Evolutionary conservation across 2,888 invertebrate species (phyloP), one percentile per base, ranked within the genome.

Genomic region (Cheilosia pagana): DNA sequence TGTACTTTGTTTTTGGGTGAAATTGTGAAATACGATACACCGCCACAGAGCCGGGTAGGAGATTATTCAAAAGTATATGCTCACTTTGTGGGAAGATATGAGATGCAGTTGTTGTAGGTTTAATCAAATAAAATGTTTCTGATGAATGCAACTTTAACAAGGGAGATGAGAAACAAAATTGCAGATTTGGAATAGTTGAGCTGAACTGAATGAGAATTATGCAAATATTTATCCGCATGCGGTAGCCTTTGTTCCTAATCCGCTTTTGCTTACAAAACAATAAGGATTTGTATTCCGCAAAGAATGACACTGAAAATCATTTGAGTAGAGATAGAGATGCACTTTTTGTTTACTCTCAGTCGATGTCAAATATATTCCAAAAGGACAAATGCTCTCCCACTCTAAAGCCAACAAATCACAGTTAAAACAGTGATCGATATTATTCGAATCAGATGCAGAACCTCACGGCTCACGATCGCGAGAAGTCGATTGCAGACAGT

Each of bases 181-280:
- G 28, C 19, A 41, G 62, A 72, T 62, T 31, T 41, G 21, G 23
- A 48, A 57, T 35, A 16, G 35, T 12, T 41, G 19, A n/a, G 16
- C 35, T 28, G 57, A 62, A 50, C 7, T 12, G 16, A 45, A 35
- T 35, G 35, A 0, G 35, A 3, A 12, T 35, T 12, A 60, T 67
- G 60, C 19, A 62, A 77, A 77, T 16, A 25, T 45, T 14, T 52
- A 43, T 31, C 35, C 16, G n/a, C 2, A 6, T 48, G 53, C 63
- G 72, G 62, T 68, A 21, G 48, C 43, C 52, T 78, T 78, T 78
- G 72, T 74, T 50, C 21, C n/a, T 78, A 78, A 83, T 83, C 82
- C 82, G 78, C 12, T 35, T 60, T 83, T 83, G 62, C 78, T 74
- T 74, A 50, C 72, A 62, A 83, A 83, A 75, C 81, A 72, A 62